phyloP scores from a whole-genome alignment of 2,888 invertebrate species.

The Drosophila testacea region DNA sequence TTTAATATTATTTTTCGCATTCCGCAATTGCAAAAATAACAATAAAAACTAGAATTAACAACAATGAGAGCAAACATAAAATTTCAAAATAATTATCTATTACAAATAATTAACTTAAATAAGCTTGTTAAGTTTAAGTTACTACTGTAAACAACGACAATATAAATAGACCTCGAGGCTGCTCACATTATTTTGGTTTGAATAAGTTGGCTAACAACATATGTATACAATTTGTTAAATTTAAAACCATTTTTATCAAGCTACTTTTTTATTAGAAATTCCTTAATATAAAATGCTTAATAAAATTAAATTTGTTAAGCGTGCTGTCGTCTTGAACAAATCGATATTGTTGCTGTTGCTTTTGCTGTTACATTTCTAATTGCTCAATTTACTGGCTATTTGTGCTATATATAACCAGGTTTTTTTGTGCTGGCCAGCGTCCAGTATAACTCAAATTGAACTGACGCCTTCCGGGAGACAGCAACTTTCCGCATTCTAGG shows the following conservation, averaged over 20 bases:
- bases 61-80: neutral
- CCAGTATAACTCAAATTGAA: slow-evolving; percentile 10
- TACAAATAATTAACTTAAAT: neutral
- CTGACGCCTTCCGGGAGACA: slow-evolving; percentile 34
- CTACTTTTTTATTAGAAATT: neutral
- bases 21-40: slow-evolving; percentile 22
- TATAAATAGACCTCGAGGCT: too few species aligned
- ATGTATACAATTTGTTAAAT: too few species aligned
- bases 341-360: neutral
- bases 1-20: slow-evolving; percentile 40
- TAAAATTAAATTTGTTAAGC: too few species aligned
- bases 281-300: too few species aligned
- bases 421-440: slow-evolving; percentile 13
- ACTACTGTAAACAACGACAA: too few species aligned
- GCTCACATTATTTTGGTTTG: too few species aligned
- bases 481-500: slow-evolving; percentile 23
- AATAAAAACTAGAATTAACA: slow-evolving; percentile 5
- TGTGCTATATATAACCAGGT: slow-evolving; percentile 4
- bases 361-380: slow-evolving; percentile 11
- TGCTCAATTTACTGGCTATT: slow-evolving; percentile 25
- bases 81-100: neutral
- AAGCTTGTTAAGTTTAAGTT: too few species aligned
- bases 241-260: too few species aligned
- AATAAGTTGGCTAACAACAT: too few species aligned
- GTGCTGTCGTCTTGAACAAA: neutral